Evolutionary conservation across 2,888 invertebrate species (phyloP).

Genomic region (Caenorhabditis virilis): DNA sequence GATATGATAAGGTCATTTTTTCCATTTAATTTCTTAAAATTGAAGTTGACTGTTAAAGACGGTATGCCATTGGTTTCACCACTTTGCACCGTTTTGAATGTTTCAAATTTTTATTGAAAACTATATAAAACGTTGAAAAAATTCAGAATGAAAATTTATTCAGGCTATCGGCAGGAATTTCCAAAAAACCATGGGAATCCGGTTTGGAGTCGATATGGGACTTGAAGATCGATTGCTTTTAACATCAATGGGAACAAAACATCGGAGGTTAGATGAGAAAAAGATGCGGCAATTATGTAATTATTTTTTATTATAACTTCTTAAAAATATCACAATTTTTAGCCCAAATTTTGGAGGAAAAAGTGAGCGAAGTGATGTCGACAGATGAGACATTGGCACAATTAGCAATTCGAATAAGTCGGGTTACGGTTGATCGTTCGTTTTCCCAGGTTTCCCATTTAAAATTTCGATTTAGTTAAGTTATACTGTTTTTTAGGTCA

Average conservation of each 20-base stretch:
- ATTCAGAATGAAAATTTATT: conserved; percentile 5
- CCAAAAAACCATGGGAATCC: conserved; percentile 32
- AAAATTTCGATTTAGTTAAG: too few relatives aligned
- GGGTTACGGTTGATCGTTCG: conserved; percentile 24
- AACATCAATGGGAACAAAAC: conserved; percentile 24
- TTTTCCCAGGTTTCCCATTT: conserved; percentile 30
- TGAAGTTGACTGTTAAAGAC: too few relatives aligned
- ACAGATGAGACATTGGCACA: conserved; percentile 25
- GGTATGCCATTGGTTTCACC: too few relatives aligned
- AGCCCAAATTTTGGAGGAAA: conserved; percentile 25
- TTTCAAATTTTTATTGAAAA: too few relatives aligned
- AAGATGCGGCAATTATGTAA: conserved; percentile 37
- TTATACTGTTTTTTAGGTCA: conserved; percentile 1
- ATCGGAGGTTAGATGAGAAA: conserved; percentile 42
- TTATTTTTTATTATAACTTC: not conserved
- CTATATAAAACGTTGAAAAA: too few relatives aligned
- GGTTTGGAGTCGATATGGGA: conserved; percentile 41
- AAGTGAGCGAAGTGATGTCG: conserved; percentile 28
- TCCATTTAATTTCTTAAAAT: too few relatives aligned
- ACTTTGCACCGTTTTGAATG: too few relatives aligned
- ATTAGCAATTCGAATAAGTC: conserved; percentile 16
- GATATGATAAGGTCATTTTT: conserved; percentile 26
- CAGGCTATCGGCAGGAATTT: conserved; percentile 35
- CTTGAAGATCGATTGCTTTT: conserved; percentile 37
- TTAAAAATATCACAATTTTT: not conserved